These are phyloP conservation scores for Mesorhabditis sp. DNA, from an alignment of 2,888 invertebrate species.

Conservation along the genomic window DNA sequence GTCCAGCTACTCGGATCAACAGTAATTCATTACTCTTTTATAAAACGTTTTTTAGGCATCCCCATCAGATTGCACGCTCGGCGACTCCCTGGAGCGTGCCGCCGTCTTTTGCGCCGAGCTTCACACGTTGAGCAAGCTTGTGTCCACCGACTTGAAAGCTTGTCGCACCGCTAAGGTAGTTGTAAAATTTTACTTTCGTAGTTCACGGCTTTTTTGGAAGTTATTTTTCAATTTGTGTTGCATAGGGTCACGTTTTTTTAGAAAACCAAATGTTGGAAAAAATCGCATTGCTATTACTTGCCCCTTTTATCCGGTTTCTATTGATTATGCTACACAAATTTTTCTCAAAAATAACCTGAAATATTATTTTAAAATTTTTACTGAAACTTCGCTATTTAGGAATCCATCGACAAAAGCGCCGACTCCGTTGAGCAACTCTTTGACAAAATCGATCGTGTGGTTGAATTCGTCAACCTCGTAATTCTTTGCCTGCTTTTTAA, in stretches of 20 bases:
- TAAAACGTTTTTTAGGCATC: background rate
- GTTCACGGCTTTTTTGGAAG: too few relatives aligned
- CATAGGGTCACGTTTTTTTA: too few relatives aligned
- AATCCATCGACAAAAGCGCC: background rate
- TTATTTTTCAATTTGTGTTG: too few relatives aligned
- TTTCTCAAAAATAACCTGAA: too few relatives aligned
- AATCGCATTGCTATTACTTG: too few relatives aligned
- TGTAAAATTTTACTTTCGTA: too few relatives aligned
- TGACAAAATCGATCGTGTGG: background rate
- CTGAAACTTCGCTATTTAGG: background rate
- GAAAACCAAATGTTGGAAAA: too few relatives aligned
- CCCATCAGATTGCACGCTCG: background rate
- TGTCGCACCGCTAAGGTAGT: background rate
- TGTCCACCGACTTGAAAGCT: background rate
- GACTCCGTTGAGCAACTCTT: background rate
- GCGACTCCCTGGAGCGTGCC: background rate
- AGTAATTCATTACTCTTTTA: background rate
- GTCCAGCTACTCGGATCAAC: background rate
- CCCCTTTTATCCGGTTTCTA: too few relatives aligned
- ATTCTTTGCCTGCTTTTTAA: background rate
- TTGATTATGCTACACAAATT: too few relatives aligned
- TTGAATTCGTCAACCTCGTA: conserved; percentile 1
- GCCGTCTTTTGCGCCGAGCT: background rate
- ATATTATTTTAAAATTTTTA: too few relatives aligned
- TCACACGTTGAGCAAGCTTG: background rate